Conservation (phyloP, 2,113 vertebrate genomes). For the Tetrax tetrax region DNA sequence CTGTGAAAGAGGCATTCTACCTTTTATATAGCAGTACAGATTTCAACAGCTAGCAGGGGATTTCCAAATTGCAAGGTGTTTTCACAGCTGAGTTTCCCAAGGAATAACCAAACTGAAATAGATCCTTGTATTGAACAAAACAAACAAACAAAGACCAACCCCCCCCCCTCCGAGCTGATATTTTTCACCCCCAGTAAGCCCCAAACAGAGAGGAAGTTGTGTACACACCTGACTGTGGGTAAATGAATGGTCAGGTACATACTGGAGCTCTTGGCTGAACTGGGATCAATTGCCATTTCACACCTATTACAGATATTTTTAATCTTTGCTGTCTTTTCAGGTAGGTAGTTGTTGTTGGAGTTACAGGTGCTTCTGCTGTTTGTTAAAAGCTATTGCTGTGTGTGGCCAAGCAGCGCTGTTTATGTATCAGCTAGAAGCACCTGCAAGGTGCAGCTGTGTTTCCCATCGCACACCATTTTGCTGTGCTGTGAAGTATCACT, state of each 20-base stretch:
- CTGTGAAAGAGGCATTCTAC: not conserved
- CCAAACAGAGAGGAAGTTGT: accelerated
- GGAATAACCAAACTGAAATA: not conserved
- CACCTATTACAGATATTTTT: not conserved
- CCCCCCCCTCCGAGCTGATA: not conserved
- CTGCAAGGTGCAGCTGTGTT: conserved; percentile 3
- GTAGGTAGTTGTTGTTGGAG: not conserved
- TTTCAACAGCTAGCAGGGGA: not conserved
- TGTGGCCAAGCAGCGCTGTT: not conserved
- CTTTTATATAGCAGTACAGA: not conserved
- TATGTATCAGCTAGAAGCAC: conserved; percentile 7
- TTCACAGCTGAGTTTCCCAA: not conserved
- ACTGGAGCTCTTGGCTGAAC: not conserved
- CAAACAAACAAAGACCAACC: not conserved
- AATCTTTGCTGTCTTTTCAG: not conserved
- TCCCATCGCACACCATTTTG: not conserved
- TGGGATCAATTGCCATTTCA: not conserved
- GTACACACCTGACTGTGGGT: not conserved
- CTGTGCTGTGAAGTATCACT: not conserved
- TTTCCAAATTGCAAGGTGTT: not conserved
- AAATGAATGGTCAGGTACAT: not conserved
- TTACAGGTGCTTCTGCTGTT: not conserved
- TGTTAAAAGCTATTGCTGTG: not conserved
- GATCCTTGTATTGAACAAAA: not conserved
- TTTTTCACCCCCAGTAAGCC: not conserved